phyloP scores from a whole-genome alignment of 2,113 vertebrate species.

The Numida meleagris region DNA sequence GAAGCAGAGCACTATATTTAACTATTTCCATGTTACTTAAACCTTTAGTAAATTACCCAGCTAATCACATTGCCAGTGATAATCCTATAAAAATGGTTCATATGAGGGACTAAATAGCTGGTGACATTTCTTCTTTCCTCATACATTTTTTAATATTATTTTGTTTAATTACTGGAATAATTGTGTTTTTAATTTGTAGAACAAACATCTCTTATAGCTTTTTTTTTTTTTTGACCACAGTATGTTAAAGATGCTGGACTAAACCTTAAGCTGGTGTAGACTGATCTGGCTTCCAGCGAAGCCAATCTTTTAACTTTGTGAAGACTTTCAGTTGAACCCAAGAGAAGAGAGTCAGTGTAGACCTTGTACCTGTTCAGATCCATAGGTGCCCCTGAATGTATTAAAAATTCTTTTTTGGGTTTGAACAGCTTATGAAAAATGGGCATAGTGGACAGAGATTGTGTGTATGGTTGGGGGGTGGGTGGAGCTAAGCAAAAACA shows the following conservation, averaged over 20 bases:
- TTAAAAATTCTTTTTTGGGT: neutral
- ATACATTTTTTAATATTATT: neutral
- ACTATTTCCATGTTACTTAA: neutral
- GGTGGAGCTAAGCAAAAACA: neutral
- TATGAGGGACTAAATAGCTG: neutral
- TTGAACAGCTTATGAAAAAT: neutral
- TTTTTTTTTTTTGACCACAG: neutral
- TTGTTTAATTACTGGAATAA: neutral
- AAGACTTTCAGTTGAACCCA: slow-evolving; percentile 26
- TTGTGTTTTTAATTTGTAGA: neutral
- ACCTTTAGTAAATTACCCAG: neutral
- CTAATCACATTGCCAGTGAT: neutral
- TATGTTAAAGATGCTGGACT: slow-evolving; percentile 8
- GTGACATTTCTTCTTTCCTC: neutral
- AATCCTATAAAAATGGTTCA: neutral
- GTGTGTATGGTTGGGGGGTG: neutral
- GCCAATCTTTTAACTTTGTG: slow-evolving; percentile 53
- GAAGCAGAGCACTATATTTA: neutral
- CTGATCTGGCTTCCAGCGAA: slow-evolving; percentile 5
- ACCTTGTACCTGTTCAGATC: neutral
- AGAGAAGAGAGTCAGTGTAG: slow-evolving; percentile 22
- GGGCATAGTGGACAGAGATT: neutral
- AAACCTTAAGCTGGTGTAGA: slow-evolving; percentile 19
- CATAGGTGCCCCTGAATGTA: neutral
- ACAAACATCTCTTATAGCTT: neutral